Evolutionary conservation across 1,140 invertebrate genomes (phyloP), one percentile per base, ranked within the genome.

Genomic region (Antheraea mylitta): DNA sequence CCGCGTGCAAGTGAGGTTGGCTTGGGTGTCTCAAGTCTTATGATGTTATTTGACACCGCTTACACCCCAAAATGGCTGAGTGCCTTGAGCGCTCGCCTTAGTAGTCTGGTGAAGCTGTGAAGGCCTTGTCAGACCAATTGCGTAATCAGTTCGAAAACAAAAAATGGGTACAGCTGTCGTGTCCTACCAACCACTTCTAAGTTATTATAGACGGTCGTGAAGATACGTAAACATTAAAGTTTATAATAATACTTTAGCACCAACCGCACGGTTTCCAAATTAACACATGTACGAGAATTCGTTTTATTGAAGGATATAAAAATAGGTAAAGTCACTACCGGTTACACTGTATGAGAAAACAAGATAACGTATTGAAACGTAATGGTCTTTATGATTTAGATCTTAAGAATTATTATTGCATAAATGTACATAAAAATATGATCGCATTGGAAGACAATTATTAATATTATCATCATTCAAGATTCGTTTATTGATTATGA

Each of bases 261-360:
- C 8, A 22, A 11, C 59, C 0, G 59, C 64, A 67, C 22, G 53
- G 48, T 36, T 67, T 67, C 48, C 30, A 67, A 67, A 58, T 67
- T 67, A 67, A 67, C 66, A 60, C 36, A 9, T 38, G 11, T 38
- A 60, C 18, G 66, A 38, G 36, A 67, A 67, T 18, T 63, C 30
- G 30, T 63, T 63, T 63, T 63, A 63, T 53, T 53, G 13, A 37
- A 63, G 9, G 36, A 63, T 37, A 36, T 18, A 36, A 36, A 30
- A 36, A 19, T 37, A 63, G 61, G 61, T 63, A 63, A 63, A 36
- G 30, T 18, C 36, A 30, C 59, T 60, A 60, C 22, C 61, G 19
- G 61, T 37, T 13, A 53, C 16, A 53, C 16, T 63, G 61, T 63
- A 13, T 36, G 30, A 9, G 45, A 53, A 13, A 13, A 13, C 16